Evolutionary conservation across 2,113 vertebrate genomes (phyloP).

Genomic region (Otocyon megalotis): DNA sequence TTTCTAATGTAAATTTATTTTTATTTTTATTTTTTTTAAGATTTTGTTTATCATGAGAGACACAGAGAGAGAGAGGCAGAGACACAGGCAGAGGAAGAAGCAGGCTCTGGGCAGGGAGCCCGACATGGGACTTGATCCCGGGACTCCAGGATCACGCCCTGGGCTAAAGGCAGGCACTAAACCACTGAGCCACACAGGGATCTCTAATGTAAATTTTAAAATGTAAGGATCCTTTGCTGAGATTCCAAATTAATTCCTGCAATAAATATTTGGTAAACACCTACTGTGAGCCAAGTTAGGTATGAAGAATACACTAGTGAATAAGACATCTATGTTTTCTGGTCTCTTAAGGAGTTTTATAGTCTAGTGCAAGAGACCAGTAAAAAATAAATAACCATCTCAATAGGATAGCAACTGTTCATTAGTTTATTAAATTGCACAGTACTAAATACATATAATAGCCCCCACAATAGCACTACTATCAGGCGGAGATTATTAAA

Average conservation of each 20-base stretch:
- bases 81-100: too few species aligned
- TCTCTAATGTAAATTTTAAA: not conserved
- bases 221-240: not conserved
- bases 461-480: not conserved
- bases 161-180: too few species aligned
- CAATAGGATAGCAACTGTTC: not conserved
- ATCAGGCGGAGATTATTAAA: not conserved
- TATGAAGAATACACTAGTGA: not conserved
- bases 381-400: not conserved
- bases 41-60: too few species aligned
- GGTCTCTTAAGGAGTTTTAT: not conserved
- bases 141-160: too few species aligned
- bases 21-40: too few species aligned
- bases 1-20: not conserved
- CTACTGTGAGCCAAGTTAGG: not conserved
- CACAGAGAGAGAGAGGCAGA: too few species aligned
- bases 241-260: not conserved
- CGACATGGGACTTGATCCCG: too few species aligned
- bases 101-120: too few species aligned
- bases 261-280: not conserved
- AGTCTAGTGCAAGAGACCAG: not conserved
- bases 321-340: not conserved
- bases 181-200: too few species aligned
- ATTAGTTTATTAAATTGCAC: slow-evolving; percentile 6
- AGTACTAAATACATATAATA: not conserved